Percentiles rank a stretch among this genome's conserved stretches.
These are phyloP conservation scores for Pentamera pediparva DNA, from an alignment of 53 echinoderm and acorn worm genomes.

Conservation along the genomic window DNA sequence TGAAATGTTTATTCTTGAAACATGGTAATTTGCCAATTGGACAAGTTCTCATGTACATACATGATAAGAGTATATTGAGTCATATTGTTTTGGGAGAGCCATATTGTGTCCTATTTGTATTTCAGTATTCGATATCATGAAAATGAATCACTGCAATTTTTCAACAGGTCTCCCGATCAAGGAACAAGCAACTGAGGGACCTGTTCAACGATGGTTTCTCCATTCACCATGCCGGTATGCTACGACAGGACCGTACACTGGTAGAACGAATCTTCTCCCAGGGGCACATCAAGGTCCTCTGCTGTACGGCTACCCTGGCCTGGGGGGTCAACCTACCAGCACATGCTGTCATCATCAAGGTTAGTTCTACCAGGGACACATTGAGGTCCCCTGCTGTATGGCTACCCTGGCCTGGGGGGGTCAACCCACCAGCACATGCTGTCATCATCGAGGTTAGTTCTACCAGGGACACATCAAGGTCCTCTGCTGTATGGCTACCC, in stretches of 20 bases:
- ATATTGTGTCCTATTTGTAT: no score
- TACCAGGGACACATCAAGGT: no score
- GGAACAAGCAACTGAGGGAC: constrained; percentile 83
- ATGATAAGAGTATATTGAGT: no score
- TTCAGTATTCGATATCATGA: no score
- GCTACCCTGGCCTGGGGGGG: no score
- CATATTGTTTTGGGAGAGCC: no score
- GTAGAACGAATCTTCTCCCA: constrained; percentile 78
- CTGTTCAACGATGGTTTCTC: constrained; percentile 87
- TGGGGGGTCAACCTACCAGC: constrained; percentile 99
- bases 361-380: background rate
- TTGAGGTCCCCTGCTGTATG: no score
- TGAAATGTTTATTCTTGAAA: no score
- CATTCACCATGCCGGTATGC: constrained; percentile 94
- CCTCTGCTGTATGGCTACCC: constrained; percentile 68
- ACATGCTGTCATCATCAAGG: constrained; percentile 95
- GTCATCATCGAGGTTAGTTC: no score
- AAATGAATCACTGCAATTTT: background rate
- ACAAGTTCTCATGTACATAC: no score
- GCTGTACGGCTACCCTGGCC: constrained; percentile 88
- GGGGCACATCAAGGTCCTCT: constrained; percentile 76
- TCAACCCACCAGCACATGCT: no score
- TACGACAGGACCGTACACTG: constrained; percentile 81
- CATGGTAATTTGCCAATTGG: no score
- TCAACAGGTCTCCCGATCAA: constrained; percentile 61